Conservation (phyloP, 2,113 vertebrate species). For the Ciconia boyciana region DNA sequence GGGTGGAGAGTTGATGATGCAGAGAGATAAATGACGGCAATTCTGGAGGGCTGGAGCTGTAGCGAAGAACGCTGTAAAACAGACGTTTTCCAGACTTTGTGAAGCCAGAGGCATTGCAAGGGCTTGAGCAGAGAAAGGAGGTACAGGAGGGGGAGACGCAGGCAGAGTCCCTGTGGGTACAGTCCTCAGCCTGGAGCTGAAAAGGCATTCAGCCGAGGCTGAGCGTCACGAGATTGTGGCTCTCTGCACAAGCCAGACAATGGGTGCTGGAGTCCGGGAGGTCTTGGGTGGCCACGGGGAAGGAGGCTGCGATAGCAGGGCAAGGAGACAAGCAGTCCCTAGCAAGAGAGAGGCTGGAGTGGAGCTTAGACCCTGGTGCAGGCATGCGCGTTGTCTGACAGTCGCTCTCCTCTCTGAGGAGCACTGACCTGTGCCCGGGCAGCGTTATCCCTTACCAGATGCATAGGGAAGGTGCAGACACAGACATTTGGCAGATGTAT, state of each 20-base stretch:
- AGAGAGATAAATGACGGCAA: not conserved
- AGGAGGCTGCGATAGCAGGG: not conserved
- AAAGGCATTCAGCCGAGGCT: not conserved
- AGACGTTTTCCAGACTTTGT: not conserved
- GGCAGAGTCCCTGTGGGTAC: not conserved
- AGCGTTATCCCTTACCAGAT: not conserved
- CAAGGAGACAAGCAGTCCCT: not conserved
- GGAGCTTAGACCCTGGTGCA: not conserved
- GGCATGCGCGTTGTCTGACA: too few species aligned
- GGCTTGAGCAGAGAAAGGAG: not conserved
- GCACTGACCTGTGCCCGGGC: accelerated
- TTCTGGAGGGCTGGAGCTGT: not conserved
- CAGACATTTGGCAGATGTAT: not conserved
- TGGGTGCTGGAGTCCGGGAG: accelerated
- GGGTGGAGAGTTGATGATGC: slow-evolving; percentile 13
- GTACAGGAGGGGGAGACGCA: not conserved
- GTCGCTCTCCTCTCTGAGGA: not conserved
- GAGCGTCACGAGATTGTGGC: not conserved
- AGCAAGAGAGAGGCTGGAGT: not conserved
- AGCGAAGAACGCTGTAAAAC: not conserved
- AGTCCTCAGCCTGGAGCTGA: not conserved
- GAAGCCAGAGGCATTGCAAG: not conserved
- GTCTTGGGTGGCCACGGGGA: not conserved
- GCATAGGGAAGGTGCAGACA: not conserved
- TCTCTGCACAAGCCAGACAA: not conserved